Conservation (phyloP, 2,888 invertebrate species). For the Rotaria sp. region DNA sequence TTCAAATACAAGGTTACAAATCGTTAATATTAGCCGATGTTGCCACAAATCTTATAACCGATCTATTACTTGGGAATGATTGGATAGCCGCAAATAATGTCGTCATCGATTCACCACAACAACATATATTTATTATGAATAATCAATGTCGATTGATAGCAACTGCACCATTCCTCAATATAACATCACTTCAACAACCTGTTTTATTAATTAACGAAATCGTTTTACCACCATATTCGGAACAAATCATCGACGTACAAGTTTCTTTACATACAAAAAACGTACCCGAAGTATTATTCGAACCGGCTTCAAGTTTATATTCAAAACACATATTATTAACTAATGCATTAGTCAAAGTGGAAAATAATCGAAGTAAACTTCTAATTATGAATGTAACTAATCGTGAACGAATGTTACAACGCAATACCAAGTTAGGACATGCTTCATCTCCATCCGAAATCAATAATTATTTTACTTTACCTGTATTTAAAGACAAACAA, state of each 20-base stretch:
- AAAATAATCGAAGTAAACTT: neutral
- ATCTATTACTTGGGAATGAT: neutral
- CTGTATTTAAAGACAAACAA: neutral
- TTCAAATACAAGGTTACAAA: neutral
- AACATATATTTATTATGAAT: neutral
- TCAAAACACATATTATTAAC: neutral
- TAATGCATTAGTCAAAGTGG: neutral
- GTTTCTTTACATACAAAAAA: neutral
- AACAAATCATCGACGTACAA: neutral
- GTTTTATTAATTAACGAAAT: neutral
- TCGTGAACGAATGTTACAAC: neutral
- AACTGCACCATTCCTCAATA: neutral
- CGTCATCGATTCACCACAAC: neutral
- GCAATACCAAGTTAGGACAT: neutral
- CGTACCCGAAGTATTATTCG: neutral
- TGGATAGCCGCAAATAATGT: neutral
- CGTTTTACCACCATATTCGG: neutral
- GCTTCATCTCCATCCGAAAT: neutral
- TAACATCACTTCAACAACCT: neutral
- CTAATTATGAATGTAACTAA: neutral
- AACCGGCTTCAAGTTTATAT: neutral
- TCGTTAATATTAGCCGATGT: neutral
- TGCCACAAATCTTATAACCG: neutral
- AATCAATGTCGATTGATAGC: neutral
- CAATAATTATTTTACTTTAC: neutral